Base-by-base conservation (phyloP, 2,797 vertebrate species). In the Onychomys torridus region DNA sequence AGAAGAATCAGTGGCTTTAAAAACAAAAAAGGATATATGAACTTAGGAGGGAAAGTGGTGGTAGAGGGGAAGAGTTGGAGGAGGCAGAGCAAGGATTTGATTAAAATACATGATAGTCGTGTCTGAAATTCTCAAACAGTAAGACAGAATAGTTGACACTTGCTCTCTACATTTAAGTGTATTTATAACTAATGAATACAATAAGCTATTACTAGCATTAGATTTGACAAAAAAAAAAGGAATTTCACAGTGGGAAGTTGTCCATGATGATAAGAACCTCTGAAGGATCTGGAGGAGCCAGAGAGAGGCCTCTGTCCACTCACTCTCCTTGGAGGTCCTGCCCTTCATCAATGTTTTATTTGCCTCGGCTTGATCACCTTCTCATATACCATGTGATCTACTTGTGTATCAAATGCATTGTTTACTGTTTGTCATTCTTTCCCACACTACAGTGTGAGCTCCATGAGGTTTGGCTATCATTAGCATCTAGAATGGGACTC, bases 211-310 rank as follows among this genome's bases (percentile, higher is more conserved):
- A 87, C 63, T n/a, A 85, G 49, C 14, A 19, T 71, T 32, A 87
- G n/a, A 29, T 87, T 37, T 29, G 67, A 37, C 34, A 43, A 37
- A 37, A n/a, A 37, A 37, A n/a, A 32, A 84, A 91, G 55, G 93
- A 63, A 67, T 65, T 34, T 88, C 84, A 77, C 67, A 83, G 52
- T 86, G 25, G 21, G 37, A 65, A 76, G 40, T 59, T 94, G 96
- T 79, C 90, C 32, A 23, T 8, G 37, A 34, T 19, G 29, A 27
- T 29, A 29, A 16, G 27, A 93, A 71, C 14, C 14, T 67, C 13
- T 40, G 6, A 43, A 63, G 83, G 16, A 13, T 17, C n/a, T 0
- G 0, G 71, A 67, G 34, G 32, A 84, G 71, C 2, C 32, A 4
- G 25, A 83, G 40, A 57, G 32, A 88, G 16, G 0, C 6, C 4